A percentile compares a stretch with the other conserved stretches of the same genome.
These are phyloP conservation scores for Bombus huntii DNA, from an alignment of 1,140 invertebrate genomes.

Conservation along the genomic window DNA sequence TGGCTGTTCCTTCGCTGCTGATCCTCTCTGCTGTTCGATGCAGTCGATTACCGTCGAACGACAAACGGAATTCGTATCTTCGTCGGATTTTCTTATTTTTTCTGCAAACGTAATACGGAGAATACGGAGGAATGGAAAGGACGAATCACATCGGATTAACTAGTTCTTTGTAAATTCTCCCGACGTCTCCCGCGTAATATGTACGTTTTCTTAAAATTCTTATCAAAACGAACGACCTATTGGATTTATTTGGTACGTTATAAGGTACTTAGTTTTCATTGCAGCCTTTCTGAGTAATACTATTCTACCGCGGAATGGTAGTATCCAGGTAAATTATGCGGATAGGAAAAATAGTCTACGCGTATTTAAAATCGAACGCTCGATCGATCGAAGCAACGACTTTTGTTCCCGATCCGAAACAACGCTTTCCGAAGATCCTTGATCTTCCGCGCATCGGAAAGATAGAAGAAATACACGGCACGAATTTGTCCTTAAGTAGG, in stretches of 20 bases:
- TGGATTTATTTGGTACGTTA: constrained; percentile 55
- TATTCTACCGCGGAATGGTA: constrained; percentile 24
- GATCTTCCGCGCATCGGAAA: background rate
- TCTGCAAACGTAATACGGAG: background rate
- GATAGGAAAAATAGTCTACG: no score
- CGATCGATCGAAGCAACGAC: background rate
- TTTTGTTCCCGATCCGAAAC: background rate
- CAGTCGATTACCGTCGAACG: background rate
- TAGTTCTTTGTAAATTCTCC: background rate
- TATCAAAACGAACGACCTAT: background rate
- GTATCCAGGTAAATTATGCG: background rate
- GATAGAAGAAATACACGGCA: background rate
- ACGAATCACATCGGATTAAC: background rate
- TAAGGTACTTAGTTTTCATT: constrained; percentile 60
- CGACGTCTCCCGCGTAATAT: background rate
- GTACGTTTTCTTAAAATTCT: background rate
- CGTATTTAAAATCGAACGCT: background rate
- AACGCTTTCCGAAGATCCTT: background rate
- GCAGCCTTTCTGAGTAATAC: constrained; percentile 43
- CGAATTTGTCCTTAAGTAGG: constrained; percentile 26
- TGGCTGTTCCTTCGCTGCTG: background rate
- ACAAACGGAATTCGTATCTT: background rate
- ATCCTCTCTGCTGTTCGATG: background rate
- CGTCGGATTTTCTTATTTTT: background rate
- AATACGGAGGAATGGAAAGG: background rate